Percentiles rank a stretch among this genome's conserved stretches.
These are phyloP conservation scores for Heterotilapia buettikoferi DNA, from an alignment of 2,113 vertebrate genomes.

Conservation along the genomic window DNA sequence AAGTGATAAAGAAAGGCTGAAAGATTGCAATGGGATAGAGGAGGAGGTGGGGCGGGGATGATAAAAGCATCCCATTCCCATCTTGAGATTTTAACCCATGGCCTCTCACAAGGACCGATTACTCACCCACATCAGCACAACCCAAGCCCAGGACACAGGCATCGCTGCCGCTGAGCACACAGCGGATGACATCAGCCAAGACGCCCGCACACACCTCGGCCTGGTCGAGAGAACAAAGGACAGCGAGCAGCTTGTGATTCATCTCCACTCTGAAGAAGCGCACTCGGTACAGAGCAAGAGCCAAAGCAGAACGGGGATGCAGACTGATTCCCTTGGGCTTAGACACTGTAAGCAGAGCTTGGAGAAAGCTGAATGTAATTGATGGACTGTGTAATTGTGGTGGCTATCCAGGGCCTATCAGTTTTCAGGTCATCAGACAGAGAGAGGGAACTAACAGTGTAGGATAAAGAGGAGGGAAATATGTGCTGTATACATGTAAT, in stretches of 20 bases:
- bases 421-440: slow-evolving; percentile 43
- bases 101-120: slow-evolving; percentile 23
- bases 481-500: background rate
- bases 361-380: background rate
- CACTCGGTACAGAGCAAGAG: background rate
- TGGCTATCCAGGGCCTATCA: background rate
- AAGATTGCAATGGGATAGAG: slow-evolving; percentile 8
- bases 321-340: slow-evolving; percentile 1
- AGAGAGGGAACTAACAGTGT: background rate
- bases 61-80: slow-evolving; percentile 46
- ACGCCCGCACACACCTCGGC: slow-evolving; percentile 60
- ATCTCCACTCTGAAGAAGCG: background rate
- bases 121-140: slow-evolving; percentile 63
- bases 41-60: background rate
- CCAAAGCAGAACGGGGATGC: background rate
- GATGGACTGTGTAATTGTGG: slow-evolving; percentile 11
- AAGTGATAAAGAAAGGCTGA: slow-evolving; percentile 15
- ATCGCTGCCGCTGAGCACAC: slow-evolving; percentile 62
- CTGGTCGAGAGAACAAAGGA: slow-evolving; percentile 44
- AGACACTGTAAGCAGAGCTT: slow-evolving; percentile 9
- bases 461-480: background rate
- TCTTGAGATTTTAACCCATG: slow-evolving; percentile 45
- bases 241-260: slow-evolving; percentile 33
- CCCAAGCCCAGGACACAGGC: slow-evolving; percentile 64
- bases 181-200: slow-evolving; percentile 68